Evolutionary conservation across 2,797 vertebrate species (phyloP).

Genomic region (Coreius guichenoti): DNA sequence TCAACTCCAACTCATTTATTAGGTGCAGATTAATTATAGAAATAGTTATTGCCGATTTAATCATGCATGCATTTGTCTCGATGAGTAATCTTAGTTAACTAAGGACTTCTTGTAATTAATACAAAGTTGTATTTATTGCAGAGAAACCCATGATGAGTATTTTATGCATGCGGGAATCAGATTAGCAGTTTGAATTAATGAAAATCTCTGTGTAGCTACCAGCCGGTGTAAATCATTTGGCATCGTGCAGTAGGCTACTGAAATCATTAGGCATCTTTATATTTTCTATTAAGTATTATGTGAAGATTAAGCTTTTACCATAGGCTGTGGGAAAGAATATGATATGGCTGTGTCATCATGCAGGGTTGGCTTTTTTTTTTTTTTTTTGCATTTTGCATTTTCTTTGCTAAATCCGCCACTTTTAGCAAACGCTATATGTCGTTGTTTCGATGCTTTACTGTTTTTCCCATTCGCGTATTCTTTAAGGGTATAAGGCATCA

Average conservation of each 20-base stretch:
- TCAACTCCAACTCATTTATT: background rate
- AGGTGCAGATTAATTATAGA: background rate
- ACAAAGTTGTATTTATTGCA: background rate
- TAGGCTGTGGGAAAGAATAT: background rate
- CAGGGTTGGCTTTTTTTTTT: background rate
- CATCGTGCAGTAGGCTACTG: background rate
- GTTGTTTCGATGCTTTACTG: background rate
- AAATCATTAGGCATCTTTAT: background rate
- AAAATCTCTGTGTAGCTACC: background rate
- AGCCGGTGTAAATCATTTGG: background rate
- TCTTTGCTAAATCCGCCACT: background rate
- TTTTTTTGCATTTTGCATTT: background rate
- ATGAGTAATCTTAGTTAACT: background rate
- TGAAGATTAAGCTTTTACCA: background rate
- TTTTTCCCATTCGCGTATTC: slow-evolving; percentile 74
- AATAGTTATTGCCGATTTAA: background rate
- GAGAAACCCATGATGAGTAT: background rate
- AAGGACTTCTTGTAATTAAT: background rate
- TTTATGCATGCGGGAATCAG: background rate
- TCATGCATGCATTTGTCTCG: background rate
- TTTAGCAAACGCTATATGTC: background rate
- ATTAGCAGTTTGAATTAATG: background rate
- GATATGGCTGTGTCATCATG: slow-evolving; percentile 21
- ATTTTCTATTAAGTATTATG: background rate
- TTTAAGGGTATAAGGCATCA: slow-evolving; percentile 73